Base-by-base conservation (phyloP, 2,797 vertebrate genomes). In the Natrix natrix region DNA sequence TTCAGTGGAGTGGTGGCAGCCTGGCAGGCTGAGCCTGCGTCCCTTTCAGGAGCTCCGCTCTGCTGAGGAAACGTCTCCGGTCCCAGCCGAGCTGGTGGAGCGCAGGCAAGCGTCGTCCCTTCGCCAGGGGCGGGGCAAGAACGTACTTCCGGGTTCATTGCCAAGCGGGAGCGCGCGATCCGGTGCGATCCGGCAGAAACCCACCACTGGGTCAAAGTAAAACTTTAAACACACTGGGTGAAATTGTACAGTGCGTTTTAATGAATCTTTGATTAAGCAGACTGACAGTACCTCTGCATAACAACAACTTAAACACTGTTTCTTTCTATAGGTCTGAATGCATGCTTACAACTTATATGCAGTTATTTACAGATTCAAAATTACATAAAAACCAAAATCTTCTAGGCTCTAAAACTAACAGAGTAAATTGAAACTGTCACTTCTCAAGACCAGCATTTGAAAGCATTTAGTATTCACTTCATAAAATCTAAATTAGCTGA, bases 401-500 rank as follows among this genome's bases (percentile, higher is more conserved):
- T 43, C 86, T 60, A 32, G 83, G 48, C 56, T n/a, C 14, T 91
- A 66, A 86, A 86, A 63, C 43, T 63, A 83, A 66, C n/a, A 14
- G 10, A 83, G 17, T 3, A 91, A 86, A 69, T 78, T 56, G 88
- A 90, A 37, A 24, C 57, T 87, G 69, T 90, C 55, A 78, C 55
- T 12, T 89, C 43, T 56, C 26, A 63, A 88, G 78, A 88, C 57
- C 83, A 94, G 59, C 63, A 63, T 74, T 88, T 91, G 66, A 93
- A 93, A 94, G 24, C 90, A 59, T 74, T 93, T 94, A 87, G 83
- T 93, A 93, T 56, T 86, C 90, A 74, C 43, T 24, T 3, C 83
- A 91, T 48, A 91, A 56, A 66, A 8, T 61, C 37, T 66, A 94
- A 59, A 86, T 92, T 20, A 88, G 63, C 59, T 93, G 90, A 66